These are phyloP conservation scores for Edolisoma coerulescens DNA, from an alignment of 2,113 vertebrate species.

Conservation along the genomic window DNA sequence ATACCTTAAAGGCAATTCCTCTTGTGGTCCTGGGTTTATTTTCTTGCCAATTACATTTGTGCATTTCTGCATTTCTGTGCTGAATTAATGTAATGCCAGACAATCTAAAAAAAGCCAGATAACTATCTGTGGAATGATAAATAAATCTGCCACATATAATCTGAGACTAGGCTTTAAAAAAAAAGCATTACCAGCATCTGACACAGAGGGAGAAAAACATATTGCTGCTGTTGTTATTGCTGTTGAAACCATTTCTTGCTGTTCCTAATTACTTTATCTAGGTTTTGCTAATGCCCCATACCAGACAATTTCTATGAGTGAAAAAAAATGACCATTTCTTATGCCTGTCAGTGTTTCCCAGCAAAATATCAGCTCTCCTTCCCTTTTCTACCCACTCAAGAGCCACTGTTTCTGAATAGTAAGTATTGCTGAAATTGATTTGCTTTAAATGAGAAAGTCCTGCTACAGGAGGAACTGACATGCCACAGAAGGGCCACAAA, in stretches of 20 bases:
- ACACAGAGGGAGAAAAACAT: not conserved
- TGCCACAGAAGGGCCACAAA: not conserved
- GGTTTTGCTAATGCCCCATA: not conserved
- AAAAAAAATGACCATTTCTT: not conserved
- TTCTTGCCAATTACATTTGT: not conserved
- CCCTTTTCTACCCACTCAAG: not conserved
- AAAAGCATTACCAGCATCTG: not conserved
- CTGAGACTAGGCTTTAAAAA: not conserved
- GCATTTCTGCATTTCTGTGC: not conserved
- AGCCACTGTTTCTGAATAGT: not conserved
- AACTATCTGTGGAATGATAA: slow-evolving; percentile 1
- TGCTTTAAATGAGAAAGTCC: not conserved
- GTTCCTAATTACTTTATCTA: not conserved
- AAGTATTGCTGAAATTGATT: not conserved
- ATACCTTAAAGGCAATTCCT: not conserved
- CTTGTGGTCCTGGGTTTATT: not conserved
- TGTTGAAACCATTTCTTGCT: not conserved
- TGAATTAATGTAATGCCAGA: not conserved
- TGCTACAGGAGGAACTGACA: not conserved
- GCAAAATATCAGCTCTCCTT: not conserved
- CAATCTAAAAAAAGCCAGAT: not conserved
- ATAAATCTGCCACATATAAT: slow-evolving; percentile 17
- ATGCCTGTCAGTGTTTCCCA: not conserved
- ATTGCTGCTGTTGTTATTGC: not conserved
- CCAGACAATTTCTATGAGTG: not conserved